Base-by-base conservation (phyloP, 2,113 vertebrate species). In the Suricata suricatta region DNA sequence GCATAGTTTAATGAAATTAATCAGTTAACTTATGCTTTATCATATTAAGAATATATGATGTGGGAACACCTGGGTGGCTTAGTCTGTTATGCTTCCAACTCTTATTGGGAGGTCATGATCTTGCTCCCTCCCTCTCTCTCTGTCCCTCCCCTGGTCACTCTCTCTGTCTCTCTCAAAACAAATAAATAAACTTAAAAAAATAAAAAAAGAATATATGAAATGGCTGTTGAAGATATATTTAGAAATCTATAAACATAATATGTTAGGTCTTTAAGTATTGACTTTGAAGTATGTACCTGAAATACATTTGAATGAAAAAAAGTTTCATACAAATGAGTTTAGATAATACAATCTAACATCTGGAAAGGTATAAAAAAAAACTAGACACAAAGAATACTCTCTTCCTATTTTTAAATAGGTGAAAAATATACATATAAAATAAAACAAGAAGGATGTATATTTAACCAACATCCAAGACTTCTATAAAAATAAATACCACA, bases 191-290 rank as follows among this genome's bases (percentile, higher is more conserved):
- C 57, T 60, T 23, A 60, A 57, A 57, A 57, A 60, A 60, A 9
- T 60, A 3, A 60, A 60, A 60, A 60, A 66, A 95, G 52, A 41
- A 33, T 64, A 27, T 35, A 66, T 66, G n/a, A 93, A 81, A 9
- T 50, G 94, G 11, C 2, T 86, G 25, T 44, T 60, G 47, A 38
- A 84, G 57, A 41, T 85, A 38, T n/a, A 57, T 52, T 90, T 93
- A 84, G 54, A 84, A 93, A 90, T 74, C 66, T 96, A 8, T 88
- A 93, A 90, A 81, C 74, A 44, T 41, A 83, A 12, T 52, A 52
- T 54, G 9, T 85, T 83, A 19, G 3, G 35, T 95, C 21, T 93
- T 84, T 92, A 81, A 21, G 29, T 86, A 66, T 23, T 76, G 16
- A 90, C 68, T 72, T 94, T 41, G 44, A 96, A 83, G 57, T 35